phyloP scores from a whole-genome alignment of 2,888 invertebrate genomes.

The Ceramica pisi region DNA sequence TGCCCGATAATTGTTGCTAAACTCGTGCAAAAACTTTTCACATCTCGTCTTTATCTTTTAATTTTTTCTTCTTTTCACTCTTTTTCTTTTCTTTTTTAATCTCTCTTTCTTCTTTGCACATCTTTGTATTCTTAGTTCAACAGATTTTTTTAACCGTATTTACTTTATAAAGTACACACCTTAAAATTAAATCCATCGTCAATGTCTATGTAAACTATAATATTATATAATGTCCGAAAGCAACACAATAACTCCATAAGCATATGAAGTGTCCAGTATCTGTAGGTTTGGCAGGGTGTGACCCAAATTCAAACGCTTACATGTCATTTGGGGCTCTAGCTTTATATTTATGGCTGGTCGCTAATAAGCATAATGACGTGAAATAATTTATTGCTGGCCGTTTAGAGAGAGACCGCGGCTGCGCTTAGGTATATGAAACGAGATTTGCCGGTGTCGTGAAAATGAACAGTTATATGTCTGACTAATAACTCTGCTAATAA shows the following conservation, averaged over 20 bases:
- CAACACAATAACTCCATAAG: constrained; percentile 1
- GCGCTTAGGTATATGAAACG: background rate
- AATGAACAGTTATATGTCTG: background rate
- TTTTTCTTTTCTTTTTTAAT: no score
- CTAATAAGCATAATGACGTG: constrained; percentile 42
- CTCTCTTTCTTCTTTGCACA: no score
- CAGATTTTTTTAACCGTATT: no score
- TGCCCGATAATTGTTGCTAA: no score
- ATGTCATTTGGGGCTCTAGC: constrained; percentile 45
- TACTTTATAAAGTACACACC: no score
- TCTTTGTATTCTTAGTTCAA: no score
- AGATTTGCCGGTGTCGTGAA: constrained; percentile 3
- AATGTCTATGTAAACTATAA: background rate
- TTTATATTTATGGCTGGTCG: constrained; percentile 43
- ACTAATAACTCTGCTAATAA: background rate
- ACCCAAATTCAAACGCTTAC: constrained; percentile 55
- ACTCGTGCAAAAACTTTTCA: no score
- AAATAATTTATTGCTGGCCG: constrained; percentile 39
- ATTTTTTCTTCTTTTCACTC: no score
- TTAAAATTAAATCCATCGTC: background rate
- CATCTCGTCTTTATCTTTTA: no score
- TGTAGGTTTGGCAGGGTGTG: constrained; percentile 42
- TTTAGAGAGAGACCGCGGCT: background rate
- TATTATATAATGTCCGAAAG: background rate
- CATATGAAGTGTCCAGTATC: constrained; percentile 24